Conservation (phyloP, 2,113 vertebrate genomes). For the Piprites chloris region DNA sequence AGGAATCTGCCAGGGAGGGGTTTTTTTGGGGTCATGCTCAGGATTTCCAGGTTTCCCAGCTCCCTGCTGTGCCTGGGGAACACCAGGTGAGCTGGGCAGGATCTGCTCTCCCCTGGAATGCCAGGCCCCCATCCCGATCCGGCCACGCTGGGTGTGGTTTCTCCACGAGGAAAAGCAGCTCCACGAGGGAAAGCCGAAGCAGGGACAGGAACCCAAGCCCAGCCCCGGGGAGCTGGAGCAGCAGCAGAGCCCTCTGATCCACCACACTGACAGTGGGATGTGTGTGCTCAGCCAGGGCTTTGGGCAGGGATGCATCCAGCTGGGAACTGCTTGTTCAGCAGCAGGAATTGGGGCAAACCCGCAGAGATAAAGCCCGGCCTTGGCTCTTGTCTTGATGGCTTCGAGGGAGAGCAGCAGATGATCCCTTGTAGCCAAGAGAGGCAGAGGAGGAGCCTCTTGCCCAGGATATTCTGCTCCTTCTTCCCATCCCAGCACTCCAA, state of each 20-base stretch:
- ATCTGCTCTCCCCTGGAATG: background rate
- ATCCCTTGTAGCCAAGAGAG: fast-evolving
- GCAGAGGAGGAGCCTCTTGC: background rate
- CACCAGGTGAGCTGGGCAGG: background rate
- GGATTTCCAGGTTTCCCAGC: background rate
- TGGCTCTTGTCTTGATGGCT: background rate
- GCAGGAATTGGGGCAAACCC: background rate
- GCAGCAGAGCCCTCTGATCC: background rate
- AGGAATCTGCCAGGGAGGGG: background rate
- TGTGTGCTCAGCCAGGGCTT: background rate
- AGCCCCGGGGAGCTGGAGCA: background rate
- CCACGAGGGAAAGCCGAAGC: background rate
- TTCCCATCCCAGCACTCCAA: fast-evolving
- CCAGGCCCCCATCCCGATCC: background rate
- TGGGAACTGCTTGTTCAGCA: background rate
- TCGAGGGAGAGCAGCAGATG: background rate
- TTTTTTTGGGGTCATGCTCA: background rate
- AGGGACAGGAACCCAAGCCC: background rate
- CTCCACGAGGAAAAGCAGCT: background rate
- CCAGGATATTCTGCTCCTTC: background rate
- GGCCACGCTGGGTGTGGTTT: background rate
- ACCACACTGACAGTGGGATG: background rate
- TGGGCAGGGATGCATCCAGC: background rate
- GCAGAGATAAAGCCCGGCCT: fast-evolving
- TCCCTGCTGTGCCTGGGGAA: background rate